Base-by-base conservation (phyloP, 92 coral and sea anemone genomes). In the Blastomussa wellsi region DNA sequence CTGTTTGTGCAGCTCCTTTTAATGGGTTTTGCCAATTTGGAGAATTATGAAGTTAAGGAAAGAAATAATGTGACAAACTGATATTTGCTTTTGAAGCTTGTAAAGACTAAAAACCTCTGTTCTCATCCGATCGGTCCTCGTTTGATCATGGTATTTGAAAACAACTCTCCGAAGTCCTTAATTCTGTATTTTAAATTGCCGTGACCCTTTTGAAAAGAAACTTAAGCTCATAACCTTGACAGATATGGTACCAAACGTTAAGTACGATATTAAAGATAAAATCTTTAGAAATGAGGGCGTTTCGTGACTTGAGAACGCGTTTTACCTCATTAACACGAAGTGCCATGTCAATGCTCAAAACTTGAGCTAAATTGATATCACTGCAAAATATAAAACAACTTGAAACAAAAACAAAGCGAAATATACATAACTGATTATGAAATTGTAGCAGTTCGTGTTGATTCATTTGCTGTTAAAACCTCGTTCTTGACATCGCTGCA, bases 321-420 rank as follows among this genome's bases (percentile, higher is more conserved):
- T 35, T 70, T 53, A 20, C 26, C 47, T 32, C 33, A 66, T 80
- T 65, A 79, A 4, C 29, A 7, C 44, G 52, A 39, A 72, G 78
- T 53, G 60, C 51, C 26, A 64, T 13, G 52, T 81, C 33, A 44
- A n/a, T 42, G 19, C 44, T 66, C 75, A 44, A 79, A n/a, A 70
- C 52, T 22, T 22, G 53, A 49, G 68, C 68, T 62, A 42, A 33
- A 53, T 39, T 71, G 78, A 53, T 71, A 59, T 82, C 41, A 41
- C 39, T 28, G 57, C 52, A 82, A 71, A 71, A 52, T 70, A 19
- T 5, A 80, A 48, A 71, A 51, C 70, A 72, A 71, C 78, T 82
- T 72, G 55, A 71, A 53, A 71, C 51, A 53, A 37, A 81, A 82
- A 71, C 86, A 82, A 72, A 51, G 42, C 14, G 38, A 29, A 82